Evolutionary conservation across 2,888 invertebrate genomes (phyloP).

Genomic region (Amiota mariae): DNA sequence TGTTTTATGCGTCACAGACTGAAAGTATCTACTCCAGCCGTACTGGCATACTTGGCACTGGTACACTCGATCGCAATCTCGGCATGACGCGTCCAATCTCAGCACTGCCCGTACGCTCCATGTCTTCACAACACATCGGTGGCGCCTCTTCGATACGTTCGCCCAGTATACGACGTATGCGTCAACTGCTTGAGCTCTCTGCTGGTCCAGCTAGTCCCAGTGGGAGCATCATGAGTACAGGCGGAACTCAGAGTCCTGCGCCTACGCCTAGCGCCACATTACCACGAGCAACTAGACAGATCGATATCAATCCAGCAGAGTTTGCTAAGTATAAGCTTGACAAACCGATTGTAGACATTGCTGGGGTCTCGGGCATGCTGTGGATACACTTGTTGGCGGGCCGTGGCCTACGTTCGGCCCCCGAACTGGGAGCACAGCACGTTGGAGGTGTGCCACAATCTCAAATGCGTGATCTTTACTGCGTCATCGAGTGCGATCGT

Average conservation of each 20-base stretch:
- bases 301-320: conserved; percentile 93
- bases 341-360: conserved; percentile 77
- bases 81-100: conserved; percentile 76
- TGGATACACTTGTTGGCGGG: conserved; percentile 93
- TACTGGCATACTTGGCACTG: conserved; percentile 78
- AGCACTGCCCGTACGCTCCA: conserved; percentile 82
- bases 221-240: conserved; percentile 72
- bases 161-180: conserved; percentile 86
- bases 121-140: conserved; percentile 83
- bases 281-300: conserved; percentile 81
- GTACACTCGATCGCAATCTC: conserved; percentile 80
- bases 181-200: conserved; percentile 85
- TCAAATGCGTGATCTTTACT: conserved; percentile 89
- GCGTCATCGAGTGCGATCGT: conserved; percentile 96
- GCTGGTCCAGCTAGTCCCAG: conserved; percentile 76
- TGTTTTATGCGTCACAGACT: conserved; percentile 60
- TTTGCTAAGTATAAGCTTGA: conserved; percentile 94
- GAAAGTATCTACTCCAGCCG: conserved; percentile 78
- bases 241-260: conserved; percentile 81
- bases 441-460: conserved; percentile 75
- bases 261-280: conserved; percentile 86
- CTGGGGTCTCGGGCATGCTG: conserved; percentile 87
- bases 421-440: conserved; percentile 74
- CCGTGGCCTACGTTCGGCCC: conserved; percentile 86
- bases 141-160: conserved; percentile 76